Conservation (phyloP, 2,113 vertebrate genomes). For the Ptilonorhynchus violaceus region DNA sequence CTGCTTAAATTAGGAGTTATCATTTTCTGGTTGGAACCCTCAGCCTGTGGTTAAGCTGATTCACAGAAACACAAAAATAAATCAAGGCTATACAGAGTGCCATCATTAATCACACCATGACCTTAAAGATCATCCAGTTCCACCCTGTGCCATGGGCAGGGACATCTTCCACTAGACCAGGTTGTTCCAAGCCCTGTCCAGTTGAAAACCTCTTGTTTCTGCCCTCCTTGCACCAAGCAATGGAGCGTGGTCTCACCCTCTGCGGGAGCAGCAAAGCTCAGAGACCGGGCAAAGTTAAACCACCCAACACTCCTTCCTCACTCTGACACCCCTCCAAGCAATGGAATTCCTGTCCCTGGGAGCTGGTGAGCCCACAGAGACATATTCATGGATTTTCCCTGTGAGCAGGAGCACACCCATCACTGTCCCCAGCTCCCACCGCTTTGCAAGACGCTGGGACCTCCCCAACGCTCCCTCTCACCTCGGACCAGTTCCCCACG, state of each 20-base stretch:
- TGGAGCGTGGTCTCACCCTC: rapidly evolving
- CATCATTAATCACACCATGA: background rate
- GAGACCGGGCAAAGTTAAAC: background rate
- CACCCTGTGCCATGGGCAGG: background rate
- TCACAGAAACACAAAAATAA: background rate
- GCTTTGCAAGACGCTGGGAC: rapidly evolving
- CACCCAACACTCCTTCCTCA: rapidly evolving
- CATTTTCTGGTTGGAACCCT: background rate
- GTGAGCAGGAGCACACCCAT: background rate
- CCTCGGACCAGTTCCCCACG: constrained; percentile 87
- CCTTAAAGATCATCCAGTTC: too few relatives aligned
- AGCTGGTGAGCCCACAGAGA: background rate
- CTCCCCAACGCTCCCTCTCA: background rate
- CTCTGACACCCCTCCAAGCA: background rate
- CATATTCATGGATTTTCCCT: rapidly evolving
- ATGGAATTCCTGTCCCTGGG: rapidly evolving
- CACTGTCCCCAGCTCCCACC: background rate
- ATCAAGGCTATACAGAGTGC: background rate
- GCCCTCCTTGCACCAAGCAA: background rate
- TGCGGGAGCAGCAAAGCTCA: background rate
- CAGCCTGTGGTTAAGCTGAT: background rate
- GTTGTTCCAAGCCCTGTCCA: background rate
- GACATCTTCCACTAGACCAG: background rate
- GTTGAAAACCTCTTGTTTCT: background rate
- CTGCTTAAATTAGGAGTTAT: background rate